These are phyloP conservation scores for Morus bassanus DNA, from an alignment of 2,797 vertebrate species.

Conservation along the genomic window DNA sequence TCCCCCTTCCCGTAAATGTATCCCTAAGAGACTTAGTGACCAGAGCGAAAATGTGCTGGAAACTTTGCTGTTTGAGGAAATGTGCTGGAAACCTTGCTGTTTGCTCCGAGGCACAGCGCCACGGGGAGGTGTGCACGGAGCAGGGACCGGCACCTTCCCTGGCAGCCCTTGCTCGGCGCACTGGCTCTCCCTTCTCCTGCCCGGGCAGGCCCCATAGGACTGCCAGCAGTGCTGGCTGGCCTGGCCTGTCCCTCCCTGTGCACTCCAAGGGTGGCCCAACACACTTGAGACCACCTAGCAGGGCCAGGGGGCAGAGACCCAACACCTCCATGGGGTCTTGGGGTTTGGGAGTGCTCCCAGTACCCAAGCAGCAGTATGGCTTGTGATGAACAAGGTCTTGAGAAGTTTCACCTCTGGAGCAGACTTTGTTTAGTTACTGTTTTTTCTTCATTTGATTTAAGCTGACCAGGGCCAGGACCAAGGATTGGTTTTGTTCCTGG, in stretches of 20 bases:
- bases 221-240: not conserved
- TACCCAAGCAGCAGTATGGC: not conserved
- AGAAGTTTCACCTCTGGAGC: not conserved
- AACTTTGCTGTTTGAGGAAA: not conserved
- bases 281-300: fast-evolving
- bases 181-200: not conserved
- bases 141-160: not conserved
- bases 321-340: no score
- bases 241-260: not conserved
- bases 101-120: not conserved
- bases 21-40: not conserved
- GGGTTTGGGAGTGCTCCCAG: fast-evolving
- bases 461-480: not conserved
- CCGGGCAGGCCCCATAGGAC: fast-evolving
- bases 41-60: not conserved
- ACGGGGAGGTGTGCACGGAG: fast-evolving
- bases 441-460: not conserved
- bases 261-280: not conserved
- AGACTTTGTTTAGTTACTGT: not conserved
- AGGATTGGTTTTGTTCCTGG: not conserved
- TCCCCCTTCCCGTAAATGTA: not conserved
- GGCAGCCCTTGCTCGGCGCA: fast-evolving
- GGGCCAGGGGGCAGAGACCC: not conserved
- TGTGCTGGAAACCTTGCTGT: not conserved
- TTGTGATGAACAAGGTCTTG: not conserved